Percentiles rank a stretch among this genome's conserved stretches.
Evolutionary conservation across 2,113 vertebrate species (phyloP).

Genomic region (Rana temporaria): DNA sequence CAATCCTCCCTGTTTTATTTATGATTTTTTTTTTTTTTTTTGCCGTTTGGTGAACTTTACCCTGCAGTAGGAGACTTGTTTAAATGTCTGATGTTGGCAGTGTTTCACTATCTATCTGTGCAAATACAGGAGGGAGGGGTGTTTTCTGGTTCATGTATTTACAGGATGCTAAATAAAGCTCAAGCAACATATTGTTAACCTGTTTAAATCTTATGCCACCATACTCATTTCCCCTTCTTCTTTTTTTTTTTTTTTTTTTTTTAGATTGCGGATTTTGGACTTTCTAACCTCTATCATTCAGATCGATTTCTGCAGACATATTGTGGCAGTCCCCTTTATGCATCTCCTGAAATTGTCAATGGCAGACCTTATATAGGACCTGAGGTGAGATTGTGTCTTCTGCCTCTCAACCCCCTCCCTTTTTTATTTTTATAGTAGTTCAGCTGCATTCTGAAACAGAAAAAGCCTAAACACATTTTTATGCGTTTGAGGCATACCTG

Average conservation of each 20-base stretch:
- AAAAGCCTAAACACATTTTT: no score
- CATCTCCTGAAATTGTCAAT: slow-evolving; percentile 94
- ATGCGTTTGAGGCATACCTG: no score
- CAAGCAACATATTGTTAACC: not conserved
- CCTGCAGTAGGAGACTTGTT: slow-evolving; percentile 9
- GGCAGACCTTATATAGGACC: slow-evolving; percentile 90
- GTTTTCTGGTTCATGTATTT: slow-evolving; percentile 15
- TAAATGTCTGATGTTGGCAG: slow-evolving; percentile 36
- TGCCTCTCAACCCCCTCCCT: no score
- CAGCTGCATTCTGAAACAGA: no score
- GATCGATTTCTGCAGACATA: slow-evolving; percentile 92
- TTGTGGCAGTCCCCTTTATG: slow-evolving; percentile 94
- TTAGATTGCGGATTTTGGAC: slow-evolving; percentile 95
- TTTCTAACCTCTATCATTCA: slow-evolving; percentile 90
- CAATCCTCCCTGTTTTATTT: not conserved
- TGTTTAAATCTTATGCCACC: not conserved
- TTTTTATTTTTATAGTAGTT: no score
- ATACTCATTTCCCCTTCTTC: not conserved
- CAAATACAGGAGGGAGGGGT: slow-evolving; percentile 41
- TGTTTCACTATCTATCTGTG: slow-evolving; percentile 22
- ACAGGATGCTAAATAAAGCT: not conserved
- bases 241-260: not conserved
- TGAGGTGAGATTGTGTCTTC: slow-evolving; percentile 67
- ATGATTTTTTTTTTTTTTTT: no score
- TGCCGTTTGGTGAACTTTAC: slow-evolving; percentile 53